These are phyloP conservation scores for Pampus argenteus DNA, from an alignment of 2,797 vertebrate species.

Conservation along the genomic window DNA sequence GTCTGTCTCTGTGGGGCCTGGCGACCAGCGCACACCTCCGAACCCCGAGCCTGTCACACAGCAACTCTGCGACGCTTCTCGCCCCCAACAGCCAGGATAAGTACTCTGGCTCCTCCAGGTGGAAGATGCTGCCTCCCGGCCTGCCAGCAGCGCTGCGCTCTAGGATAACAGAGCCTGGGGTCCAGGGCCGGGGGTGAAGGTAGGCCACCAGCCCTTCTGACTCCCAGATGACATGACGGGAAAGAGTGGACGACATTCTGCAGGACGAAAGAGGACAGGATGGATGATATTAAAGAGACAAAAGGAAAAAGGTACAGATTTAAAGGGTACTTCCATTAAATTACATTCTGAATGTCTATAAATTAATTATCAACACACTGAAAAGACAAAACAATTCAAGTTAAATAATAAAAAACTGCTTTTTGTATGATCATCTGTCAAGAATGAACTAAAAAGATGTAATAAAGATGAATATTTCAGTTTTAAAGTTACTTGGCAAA, in stretches of 20 bases:
- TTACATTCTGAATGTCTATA: too few species aligned
- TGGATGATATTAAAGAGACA: background rate
- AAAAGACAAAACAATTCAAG: too few species aligned
- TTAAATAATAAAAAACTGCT: too few species aligned
- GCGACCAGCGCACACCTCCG: slow-evolving; percentile 81
- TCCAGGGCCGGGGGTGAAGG: slow-evolving; percentile 83
- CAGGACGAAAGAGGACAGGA: background rate
- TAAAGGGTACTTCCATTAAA: too few species aligned
- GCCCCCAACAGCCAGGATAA: slow-evolving; percentile 76
- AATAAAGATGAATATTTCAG: too few species aligned
- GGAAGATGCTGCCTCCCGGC: slow-evolving; percentile 74
- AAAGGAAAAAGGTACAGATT: too few species aligned
- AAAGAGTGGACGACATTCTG: slow-evolving; percentile 67
- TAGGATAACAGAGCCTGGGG: slow-evolving; percentile 78
- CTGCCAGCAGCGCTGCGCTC: slow-evolving; percentile 50
- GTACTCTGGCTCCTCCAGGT: slow-evolving; percentile 71
- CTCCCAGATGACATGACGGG: slow-evolving; percentile 78
- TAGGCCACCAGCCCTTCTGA: slow-evolving; percentile 76
- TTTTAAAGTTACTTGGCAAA: too few species aligned
- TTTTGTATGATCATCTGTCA: too few species aligned
- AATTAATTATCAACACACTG: too few species aligned
- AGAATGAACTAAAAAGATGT: too few species aligned
- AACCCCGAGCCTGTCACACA: slow-evolving; percentile 77
- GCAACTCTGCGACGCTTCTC: slow-evolving; percentile 66
- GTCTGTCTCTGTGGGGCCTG: slow-evolving; percentile 68